Percentiles rank a stretch among this genome's conserved stretches.
These are phyloP conservation scores for Cecidostiba fungosa DNA, from an alignment of 2,888 invertebrate species.

Conservation along the genomic window DNA sequence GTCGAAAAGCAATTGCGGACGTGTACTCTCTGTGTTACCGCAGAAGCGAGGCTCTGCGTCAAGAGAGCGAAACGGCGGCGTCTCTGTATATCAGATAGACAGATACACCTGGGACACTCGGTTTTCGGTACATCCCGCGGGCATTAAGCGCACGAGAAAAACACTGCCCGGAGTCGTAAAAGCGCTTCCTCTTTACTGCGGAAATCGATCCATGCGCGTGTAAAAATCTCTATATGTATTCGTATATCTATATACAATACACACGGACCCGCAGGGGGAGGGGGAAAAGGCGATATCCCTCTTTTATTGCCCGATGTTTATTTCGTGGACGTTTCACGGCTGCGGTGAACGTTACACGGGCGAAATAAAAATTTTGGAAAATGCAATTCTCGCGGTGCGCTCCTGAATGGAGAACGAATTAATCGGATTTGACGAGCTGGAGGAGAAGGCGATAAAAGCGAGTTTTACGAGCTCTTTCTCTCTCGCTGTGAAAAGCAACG, in stretches of 20 bases:
- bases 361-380: slow-evolving; percentile 51
- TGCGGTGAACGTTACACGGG: not conserved
- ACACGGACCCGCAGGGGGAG: not conserved
- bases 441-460: slow-evolving; percentile 36
- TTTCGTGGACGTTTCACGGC: slow-evolving; percentile 41
- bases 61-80: no score
- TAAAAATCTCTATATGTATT: slow-evolving; percentile 31
- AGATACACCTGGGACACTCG: not conserved
- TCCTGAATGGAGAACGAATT: slow-evolving; percentile 34
- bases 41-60: no score
- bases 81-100: no score
- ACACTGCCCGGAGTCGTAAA: slow-evolving; percentile 15
- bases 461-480: slow-evolving; percentile 42
- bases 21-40: no score
- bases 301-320: slow-evolving; percentile 48
- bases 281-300: not conserved
- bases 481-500: slow-evolving; percentile 1
- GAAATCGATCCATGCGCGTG: slow-evolving; percentile 21
- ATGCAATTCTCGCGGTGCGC: not conserved
- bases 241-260: not conserved
- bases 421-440: slow-evolving; percentile 48
- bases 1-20: no score
- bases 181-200: not conserved
- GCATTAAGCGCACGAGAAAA: not conserved
- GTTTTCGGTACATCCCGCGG: not conserved